Evolutionary conservation across 2,888 invertebrate species (phyloP).

Genomic region (Scaptomyza caliginosa): DNA sequence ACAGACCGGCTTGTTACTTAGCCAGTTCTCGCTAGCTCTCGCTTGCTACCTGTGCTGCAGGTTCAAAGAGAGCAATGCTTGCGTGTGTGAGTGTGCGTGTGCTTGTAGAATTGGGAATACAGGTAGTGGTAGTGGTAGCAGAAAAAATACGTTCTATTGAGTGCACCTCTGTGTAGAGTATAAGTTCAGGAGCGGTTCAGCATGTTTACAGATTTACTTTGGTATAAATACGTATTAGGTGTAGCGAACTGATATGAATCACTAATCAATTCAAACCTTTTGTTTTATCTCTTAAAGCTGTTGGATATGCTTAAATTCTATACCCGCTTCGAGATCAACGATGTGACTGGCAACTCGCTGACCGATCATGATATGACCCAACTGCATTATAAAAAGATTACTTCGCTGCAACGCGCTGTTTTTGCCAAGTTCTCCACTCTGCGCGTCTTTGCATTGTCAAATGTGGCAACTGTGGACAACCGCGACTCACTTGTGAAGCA

Average conservation of each 20-base stretch:
- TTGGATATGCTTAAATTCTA: constrained; percentile 98
- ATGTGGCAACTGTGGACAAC: constrained; percentile 97
- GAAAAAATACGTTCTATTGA: constrained; percentile 60
- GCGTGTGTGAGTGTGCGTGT: constrained; percentile 25
- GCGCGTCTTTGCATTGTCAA: constrained; percentile 93
- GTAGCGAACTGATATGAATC: background rate
- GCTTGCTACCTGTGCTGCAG: constrained; percentile 31
- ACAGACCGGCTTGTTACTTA: constrained; percentile 36
- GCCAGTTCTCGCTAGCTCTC: constrained; percentile 7
- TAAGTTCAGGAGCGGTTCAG: constrained; percentile 30
- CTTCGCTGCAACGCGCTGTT: constrained; percentile 96
- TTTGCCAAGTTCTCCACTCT: constrained; percentile 96
- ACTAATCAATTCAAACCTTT: too few relatives aligned
- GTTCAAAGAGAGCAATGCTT: constrained; percentile 34
- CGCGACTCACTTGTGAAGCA: constrained; percentile 90
- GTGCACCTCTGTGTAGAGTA: constrained; percentile 35
- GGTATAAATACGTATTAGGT: too few relatives aligned
- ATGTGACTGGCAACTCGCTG: constrained; percentile 96
- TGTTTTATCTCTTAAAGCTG: constrained; percentile 87
- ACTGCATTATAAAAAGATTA: constrained; percentile 96
- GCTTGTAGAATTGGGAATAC: constrained; percentile 49
- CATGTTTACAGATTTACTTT: background rate
- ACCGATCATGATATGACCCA: constrained; percentile 97
- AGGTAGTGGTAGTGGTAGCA: constrained; percentile 56
- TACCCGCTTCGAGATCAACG: constrained; percentile 98